A percentile compares a stretch with the other conserved stretches of the same genome.
Evolutionary conservation across 2,888 invertebrate species (phyloP).

Genomic region (Torymus auratus): DNA sequence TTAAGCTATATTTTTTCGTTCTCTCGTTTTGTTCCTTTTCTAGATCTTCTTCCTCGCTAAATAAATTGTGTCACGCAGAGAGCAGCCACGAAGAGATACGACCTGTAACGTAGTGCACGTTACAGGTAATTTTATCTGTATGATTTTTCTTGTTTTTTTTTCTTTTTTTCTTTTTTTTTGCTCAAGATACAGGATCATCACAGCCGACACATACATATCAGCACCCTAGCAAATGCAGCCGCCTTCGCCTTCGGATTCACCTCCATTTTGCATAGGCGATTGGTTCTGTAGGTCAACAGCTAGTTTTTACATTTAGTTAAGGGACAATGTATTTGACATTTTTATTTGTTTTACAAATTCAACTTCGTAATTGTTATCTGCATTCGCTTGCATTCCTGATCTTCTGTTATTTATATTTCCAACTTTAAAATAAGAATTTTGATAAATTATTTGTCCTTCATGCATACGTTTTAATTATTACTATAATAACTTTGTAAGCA

Average conservation of each 20-base stretch:
- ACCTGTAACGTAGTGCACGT: neutral
- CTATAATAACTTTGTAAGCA: no score
- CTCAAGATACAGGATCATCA: slow-evolving; percentile 27
- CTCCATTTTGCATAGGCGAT: slow-evolving; percentile 87
- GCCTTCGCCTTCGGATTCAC: slow-evolving; percentile 89
- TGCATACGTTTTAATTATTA: no score
- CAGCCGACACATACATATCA: slow-evolving; percentile 39
- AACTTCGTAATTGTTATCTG: neutral
- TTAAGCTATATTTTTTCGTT: neutral
- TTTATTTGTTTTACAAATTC: slow-evolving; percentile 8
- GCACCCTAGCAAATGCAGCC: slow-evolving; percentile 86
- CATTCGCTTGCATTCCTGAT: neutral
- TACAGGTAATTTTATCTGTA: neutral
- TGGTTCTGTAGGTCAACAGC: slow-evolving; percentile 91
- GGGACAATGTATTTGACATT: slow-evolving; percentile 61
- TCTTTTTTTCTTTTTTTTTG: slow-evolving; percentile 14
- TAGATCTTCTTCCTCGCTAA: no score
- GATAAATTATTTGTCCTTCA: no score
- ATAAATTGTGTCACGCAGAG: neutral
- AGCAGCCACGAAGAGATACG: slow-evolving; percentile 15
- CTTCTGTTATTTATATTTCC: neutral
- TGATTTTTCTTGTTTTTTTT: slow-evolving; percentile 15
- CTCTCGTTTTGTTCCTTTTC: no score
- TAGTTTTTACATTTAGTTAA: slow-evolving; percentile 76
- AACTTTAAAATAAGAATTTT: no score